phyloP scores from a whole-genome alignment of 2,113 vertebrate genomes.

The Parus major region DNA sequence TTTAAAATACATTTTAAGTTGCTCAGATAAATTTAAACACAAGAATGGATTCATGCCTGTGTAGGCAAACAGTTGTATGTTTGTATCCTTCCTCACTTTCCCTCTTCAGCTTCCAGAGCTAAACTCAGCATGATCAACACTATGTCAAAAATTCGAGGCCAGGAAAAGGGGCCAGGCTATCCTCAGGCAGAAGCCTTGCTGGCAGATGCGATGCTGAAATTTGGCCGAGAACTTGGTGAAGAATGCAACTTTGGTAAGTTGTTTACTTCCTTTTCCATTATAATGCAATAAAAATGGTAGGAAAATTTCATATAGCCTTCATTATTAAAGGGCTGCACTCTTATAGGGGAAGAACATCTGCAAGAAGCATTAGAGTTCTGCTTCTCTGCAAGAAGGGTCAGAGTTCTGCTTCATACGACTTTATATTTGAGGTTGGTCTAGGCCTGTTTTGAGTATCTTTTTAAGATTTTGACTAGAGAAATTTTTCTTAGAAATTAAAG shows the following conservation, averaged over 20 bases:
- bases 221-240: constrained; percentile 93
- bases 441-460: not conserved
- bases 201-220: constrained; percentile 94
- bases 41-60: not conserved
- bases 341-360: not conserved
- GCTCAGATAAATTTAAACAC: not conserved
- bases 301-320: not conserved
- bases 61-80: not conserved
- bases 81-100: constrained; percentile 8
- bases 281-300: not conserved
- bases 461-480: not conserved
- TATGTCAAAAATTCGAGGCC: constrained; percentile 98
- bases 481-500: not conserved
- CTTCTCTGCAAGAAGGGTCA: not conserved
- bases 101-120: constrained; percentile 89
- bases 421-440: not conserved
- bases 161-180: constrained; percentile 95
- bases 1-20: not conserved
- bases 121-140: constrained; percentile 99
- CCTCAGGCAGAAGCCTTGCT: constrained; percentile 91
- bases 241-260: constrained; percentile 93
- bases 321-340: not conserved
- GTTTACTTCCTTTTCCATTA: not conserved
- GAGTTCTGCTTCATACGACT: not conserved
- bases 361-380: not conserved